These are phyloP conservation scores for Rosalia funebris DNA, from an alignment of 2,888 invertebrate genomes.

Conservation along the genomic window DNA sequence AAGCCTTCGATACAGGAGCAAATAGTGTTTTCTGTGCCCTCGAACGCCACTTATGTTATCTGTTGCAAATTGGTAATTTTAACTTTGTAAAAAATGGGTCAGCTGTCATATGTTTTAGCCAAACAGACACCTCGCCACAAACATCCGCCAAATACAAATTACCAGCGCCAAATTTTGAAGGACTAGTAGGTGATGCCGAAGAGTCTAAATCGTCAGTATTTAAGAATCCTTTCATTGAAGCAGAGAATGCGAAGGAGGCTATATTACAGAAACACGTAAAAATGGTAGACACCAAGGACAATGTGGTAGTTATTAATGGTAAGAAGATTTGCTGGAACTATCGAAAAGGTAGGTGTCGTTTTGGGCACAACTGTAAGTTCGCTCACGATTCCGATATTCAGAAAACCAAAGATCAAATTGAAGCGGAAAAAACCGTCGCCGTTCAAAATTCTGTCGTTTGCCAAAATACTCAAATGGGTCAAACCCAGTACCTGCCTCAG, in stretches of 20 bases:
- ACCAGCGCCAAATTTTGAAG: conserved; percentile 72
- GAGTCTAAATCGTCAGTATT: conserved; percentile 78
- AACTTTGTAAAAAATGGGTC: conserved; percentile 59
- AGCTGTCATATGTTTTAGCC: conserved; percentile 60
- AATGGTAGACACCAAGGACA: conserved; percentile 81
- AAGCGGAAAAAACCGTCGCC: conserved; percentile 66
- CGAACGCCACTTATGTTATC: not conserved
- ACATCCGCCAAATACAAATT: conserved; percentile 61
- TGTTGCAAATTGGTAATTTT: conserved; percentile 31
- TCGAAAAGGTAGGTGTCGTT: conserved; percentile 87
- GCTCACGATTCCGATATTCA: conserved; percentile 90
- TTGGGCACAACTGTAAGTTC: conserved; percentile 91
- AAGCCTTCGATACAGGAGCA: too few species aligned
- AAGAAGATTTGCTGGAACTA: conserved; percentile 94
- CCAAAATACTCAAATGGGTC: conserved; percentile 38
- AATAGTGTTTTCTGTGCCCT: too few species aligned
- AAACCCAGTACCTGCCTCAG: conserved; percentile 53
- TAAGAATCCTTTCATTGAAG: conserved; percentile 86
- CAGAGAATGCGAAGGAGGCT: conserved; percentile 86
- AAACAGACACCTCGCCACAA: conserved; percentile 44
- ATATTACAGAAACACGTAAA: conserved; percentile 87
- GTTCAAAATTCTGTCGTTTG: conserved; percentile 52
- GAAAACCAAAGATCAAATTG: conserved; percentile 70
- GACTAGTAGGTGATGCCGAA: conserved; percentile 33
- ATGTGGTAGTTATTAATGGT: conserved; percentile 81